Evolutionary conservation across 2,113 vertebrate species (phyloP), one percentile per base, ranked within the genome.

Genomic region (Scophthalmus maximus): DNA sequence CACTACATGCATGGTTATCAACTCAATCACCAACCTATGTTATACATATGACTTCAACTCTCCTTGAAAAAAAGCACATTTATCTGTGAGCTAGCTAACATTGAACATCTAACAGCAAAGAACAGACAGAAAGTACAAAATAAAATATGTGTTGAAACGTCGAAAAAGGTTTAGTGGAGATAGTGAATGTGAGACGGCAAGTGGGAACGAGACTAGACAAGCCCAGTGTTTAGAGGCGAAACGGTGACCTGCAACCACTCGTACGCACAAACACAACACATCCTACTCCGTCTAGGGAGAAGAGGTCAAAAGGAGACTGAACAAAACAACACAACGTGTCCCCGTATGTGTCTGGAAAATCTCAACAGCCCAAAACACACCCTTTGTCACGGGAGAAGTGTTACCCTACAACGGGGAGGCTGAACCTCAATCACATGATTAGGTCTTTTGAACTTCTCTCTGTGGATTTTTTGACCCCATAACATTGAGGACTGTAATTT

Each of bases 171-270:
- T 57, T 38, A 77, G 29, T 58, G 50, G 58, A 72, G 30, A 25
- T 25, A 79, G 22, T 42, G 65, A 76, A 62, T 49, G 29, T 73
- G 73, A 83, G 60, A 49, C 58, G 64, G 82, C 56, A 44, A 68
- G 64, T 11, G 20, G 34, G 69, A n/a, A 63, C 80, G 30, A 82
- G 89, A 88, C 60, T 3, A 44, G 82, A 88, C 89, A 85, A 64
- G 89, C 74, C 87, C 61, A 15, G 25, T 82, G 84, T 89, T 85
- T 86, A 49, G 73, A 85, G 75, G 79, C 75, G 63, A 85, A 84
- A 91, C 77, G 76, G 75, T 73, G 87, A 86, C 85, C 85, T 84
- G 76, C 56, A 57, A 89, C 73, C 52, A 50, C 84, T 80, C 76
- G n/a, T n/a, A 27, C 67, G 53, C 50, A 57, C 60, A 58, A 12